These are phyloP conservation scores for Piezodorus guildinii DNA, from an alignment of 1,140 invertebrate species.

Conservation along the genomic window DNA sequence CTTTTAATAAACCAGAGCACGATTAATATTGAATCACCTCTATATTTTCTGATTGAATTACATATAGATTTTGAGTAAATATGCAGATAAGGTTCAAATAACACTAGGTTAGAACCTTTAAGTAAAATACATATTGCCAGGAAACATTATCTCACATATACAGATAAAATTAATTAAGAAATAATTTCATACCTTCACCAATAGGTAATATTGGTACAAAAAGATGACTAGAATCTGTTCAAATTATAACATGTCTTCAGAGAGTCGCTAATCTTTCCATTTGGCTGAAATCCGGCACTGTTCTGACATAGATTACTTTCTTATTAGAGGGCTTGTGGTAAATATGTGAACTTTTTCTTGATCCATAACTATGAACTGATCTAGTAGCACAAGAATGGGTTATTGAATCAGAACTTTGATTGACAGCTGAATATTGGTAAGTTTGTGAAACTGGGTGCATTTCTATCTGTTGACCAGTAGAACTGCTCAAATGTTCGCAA, in stretches of 20 bases:
- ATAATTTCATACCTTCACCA: too few species aligned
- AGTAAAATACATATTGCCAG: too few species aligned
- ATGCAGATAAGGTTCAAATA: too few species aligned
- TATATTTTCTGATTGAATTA: too few species aligned
- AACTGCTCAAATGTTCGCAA: not conserved
- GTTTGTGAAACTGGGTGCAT: slow-evolving; percentile 6
- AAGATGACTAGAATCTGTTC: too few species aligned
- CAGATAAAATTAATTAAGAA: too few species aligned
- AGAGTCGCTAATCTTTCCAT: slow-evolving; percentile 20
- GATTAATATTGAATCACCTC: too few species aligned
- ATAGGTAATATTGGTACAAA: too few species aligned
- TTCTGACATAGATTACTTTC: slow-evolving; percentile 6
- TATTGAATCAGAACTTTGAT: slow-evolving; percentile 18
- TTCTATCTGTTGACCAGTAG: slow-evolving; percentile 16
- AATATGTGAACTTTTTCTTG: slow-evolving; percentile 13
- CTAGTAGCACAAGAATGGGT: slow-evolving; percentile 17
- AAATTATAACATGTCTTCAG: not conserved
- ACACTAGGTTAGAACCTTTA: too few species aligned
- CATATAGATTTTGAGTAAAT: too few species aligned
- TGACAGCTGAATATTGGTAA: not conserved
- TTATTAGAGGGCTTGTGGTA: slow-evolving; percentile 14
- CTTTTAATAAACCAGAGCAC: too few species aligned
- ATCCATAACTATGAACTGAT: slow-evolving; percentile 8
- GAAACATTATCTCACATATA: too few species aligned
- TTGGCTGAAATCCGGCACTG: slow-evolving; percentile 15